phyloP scores from a whole-genome alignment of 2,113 vertebrate genomes.

The Mesembrinibis cayennensis region DNA sequence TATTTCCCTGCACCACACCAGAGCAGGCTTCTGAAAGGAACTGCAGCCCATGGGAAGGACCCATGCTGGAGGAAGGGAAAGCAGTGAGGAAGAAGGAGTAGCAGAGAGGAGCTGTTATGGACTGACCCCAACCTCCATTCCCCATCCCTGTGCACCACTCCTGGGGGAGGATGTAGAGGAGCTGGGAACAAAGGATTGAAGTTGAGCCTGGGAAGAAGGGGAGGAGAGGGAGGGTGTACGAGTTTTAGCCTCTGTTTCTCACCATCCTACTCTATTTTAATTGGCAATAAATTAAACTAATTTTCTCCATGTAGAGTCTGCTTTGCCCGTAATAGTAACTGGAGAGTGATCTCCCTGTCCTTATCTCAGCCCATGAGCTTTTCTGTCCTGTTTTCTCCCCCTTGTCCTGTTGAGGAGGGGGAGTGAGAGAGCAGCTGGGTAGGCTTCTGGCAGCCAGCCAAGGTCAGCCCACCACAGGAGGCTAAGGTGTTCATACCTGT shows the following conservation, averaged over 20 bases:
- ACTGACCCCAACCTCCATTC: accelerated
- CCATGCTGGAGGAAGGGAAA: neutral
- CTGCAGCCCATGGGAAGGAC: neutral
- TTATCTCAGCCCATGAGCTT: neutral
- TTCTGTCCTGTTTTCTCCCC: neutral
- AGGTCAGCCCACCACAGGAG: neutral
- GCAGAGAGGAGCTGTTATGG: neutral
- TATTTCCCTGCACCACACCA: neutral
- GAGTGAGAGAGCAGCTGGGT: neutral
- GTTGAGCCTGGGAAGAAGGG: neutral
- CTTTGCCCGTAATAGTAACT: neutral
- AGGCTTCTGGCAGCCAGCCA: neutral
- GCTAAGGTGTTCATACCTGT: neutral
- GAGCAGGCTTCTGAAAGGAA: neutral
- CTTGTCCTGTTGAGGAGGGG: neutral
- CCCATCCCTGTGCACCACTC: neutral
- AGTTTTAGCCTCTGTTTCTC: neutral
- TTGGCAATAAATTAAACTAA: neutral
- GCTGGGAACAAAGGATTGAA: neutral
- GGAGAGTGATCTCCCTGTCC: neutral
- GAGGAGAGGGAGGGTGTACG: neutral
- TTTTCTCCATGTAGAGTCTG: neutral
- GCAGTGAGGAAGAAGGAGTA: neutral
- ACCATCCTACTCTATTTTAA: neutral
- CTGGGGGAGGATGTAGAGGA: neutral